phyloP scores from a whole-genome alignment of 2,888 invertebrate species.

The Caenorhabditis imperialis region DNA sequence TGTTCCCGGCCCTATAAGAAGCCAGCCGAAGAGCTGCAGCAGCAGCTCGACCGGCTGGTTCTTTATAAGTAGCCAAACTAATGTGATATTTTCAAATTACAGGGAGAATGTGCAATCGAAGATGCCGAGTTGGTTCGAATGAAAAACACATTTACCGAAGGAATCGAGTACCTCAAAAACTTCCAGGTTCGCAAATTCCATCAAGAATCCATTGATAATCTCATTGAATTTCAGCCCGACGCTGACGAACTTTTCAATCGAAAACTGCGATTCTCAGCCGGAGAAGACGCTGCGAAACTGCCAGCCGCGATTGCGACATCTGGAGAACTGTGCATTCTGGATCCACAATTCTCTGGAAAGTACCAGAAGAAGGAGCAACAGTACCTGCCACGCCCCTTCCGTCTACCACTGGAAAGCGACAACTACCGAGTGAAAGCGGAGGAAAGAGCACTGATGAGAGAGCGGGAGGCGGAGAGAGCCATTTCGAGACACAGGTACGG shows the following conservation, averaged over 20 bases:
- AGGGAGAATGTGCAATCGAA: slow-evolving; percentile 80
- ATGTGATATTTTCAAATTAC: slow-evolving; percentile 21
- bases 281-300: slow-evolving; percentile 88
- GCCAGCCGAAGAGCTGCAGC: too few species aligned
- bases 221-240: slow-evolving; percentile 81
- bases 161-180: slow-evolving; percentile 92
- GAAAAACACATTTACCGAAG: slow-evolving; percentile 94
- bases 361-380: slow-evolving; percentile 64
- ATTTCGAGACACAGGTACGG: slow-evolving; percentile 52
- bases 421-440: slow-evolving; percentile 58
- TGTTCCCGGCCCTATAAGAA: too few species aligned
- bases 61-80: background rate
- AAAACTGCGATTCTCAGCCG: slow-evolving; percentile 84
- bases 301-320: slow-evolving; percentile 86
- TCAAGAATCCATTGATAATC: background rate
- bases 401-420: slow-evolving; percentile 65
- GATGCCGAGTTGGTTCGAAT: slow-evolving; percentile 92
- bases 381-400: slow-evolving; percentile 74
- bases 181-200: slow-evolving; percentile 86
- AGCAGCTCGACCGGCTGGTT: too few species aligned
- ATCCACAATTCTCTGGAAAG: slow-evolving; percentile 77
- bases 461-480: slow-evolving; percentile 42
- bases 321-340: slow-evolving; percentile 86
- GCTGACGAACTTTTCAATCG: slow-evolving; percentile 79
- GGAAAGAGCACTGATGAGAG: slow-evolving; percentile 39